These are phyloP conservation scores for Sanderia malayensis DNA, from an alignment of 30 jellyfish, hydroid and myxozoan species.

Conservation along the genomic window DNA sequence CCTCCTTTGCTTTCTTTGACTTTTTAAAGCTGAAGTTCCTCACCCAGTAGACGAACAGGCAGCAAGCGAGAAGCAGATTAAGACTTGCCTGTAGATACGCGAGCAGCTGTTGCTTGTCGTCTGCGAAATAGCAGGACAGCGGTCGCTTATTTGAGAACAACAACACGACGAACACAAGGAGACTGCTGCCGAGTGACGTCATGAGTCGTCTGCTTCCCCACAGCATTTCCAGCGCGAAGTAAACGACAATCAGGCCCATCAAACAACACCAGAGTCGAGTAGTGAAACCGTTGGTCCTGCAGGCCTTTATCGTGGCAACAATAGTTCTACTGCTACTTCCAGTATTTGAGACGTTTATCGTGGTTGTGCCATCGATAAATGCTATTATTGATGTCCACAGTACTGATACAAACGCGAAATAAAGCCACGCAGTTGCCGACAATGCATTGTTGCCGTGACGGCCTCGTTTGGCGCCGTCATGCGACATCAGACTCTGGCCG, in stretches of 20 bases:
- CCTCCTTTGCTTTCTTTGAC: background rate
- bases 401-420: constrained; percentile 4
- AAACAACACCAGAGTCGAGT: constrained; percentile 53
- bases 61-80: background rate
- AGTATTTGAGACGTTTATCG: too few species aligned
- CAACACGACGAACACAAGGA: background rate
- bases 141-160: constrained; percentile 27
- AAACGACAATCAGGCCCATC: constrained; percentile 1
- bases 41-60: constrained; percentile 27
- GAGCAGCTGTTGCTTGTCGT: background rate
- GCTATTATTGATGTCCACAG: constrained; percentile 47
- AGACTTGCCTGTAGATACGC: constrained; percentile 30
- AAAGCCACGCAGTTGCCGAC: constrained; percentile 33
- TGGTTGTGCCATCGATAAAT: constrained; percentile 52
- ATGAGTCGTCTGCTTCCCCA: constrained; percentile 18
- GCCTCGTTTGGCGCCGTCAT: too few species aligned
- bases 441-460: background rate
- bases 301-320: constrained; percentile 5
- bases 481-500: constrained; percentile 26
- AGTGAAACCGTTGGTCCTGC: constrained; percentile 43
- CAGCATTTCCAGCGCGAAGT: constrained; percentile 23
- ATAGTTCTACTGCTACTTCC: too few species aligned
- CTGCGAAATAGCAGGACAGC: constrained; percentile 15
- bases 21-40: background rate
- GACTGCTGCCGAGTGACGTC: background rate